These are phyloP conservation scores for Chondrilla cf. caribensis DNA, from an alignment of 37 sponge, comb jelly and placozoan species.

Conservation along the genomic window DNA sequence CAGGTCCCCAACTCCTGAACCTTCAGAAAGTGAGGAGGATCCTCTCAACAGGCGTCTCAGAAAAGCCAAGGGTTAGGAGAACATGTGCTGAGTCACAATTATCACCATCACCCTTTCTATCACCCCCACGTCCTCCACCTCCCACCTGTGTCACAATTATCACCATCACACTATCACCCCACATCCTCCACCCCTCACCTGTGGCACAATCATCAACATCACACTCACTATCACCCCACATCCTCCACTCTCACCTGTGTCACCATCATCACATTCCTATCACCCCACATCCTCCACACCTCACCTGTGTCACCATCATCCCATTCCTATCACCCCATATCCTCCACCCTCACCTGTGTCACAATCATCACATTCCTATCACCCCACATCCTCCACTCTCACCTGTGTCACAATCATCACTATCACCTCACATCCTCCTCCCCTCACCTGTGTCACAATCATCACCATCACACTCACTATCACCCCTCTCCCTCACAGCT, in stretches of 20 bases:
- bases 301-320: too few relatives aligned
- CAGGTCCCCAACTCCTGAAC: constrained; percentile 20
- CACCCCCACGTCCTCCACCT: constrained; percentile 1
- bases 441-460: too few relatives aligned
- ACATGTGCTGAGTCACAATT: not conserved
- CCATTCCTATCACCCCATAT: too few relatives aligned
- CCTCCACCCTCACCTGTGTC: not conserved
- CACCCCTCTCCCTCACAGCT: not conserved
- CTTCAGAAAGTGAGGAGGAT: constrained; percentile 31
- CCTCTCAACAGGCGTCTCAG: constrained; percentile 57
- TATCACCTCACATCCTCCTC: too few relatives aligned
- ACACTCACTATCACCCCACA: too few relatives aligned
- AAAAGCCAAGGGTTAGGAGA: constrained; percentile 58
- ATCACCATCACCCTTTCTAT: not conserved
- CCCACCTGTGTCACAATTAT: not conserved
- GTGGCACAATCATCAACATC: too few relatives aligned
- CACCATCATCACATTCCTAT: not conserved
- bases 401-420: not conserved
- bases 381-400: too few relatives aligned
- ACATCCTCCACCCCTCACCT: too few relatives aligned
- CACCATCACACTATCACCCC: not conserved
- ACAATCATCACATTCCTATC: not conserved
- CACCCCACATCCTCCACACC: too few relatives aligned
- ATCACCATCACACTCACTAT: too few relatives aligned
- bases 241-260: not conserved